Base-by-base conservation (phyloP, 2,888 invertebrate genomes). In the Mechanitis messenoides region DNA sequence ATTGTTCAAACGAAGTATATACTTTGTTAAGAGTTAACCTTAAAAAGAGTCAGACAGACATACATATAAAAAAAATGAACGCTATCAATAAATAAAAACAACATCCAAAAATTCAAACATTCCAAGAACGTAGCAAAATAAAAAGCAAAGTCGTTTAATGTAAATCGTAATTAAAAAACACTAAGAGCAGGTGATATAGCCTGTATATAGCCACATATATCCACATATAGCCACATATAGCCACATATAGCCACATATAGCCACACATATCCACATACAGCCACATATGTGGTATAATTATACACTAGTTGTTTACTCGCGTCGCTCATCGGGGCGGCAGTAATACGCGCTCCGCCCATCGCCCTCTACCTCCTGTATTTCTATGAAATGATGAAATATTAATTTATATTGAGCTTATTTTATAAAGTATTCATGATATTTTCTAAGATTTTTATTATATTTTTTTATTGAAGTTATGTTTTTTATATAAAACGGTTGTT, bases 261-360 rank as follows among this genome's bases (percentile, higher is more conserved):
- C 38, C 31, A 45, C 33, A 56, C 9, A 53, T 47, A 59, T 56
- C 58, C 59, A 56, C 64, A 67, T 58, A 65, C 63, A 68, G 55
- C 58, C 58, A 20, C 20, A 58, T 67, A 67, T 68, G 68, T 62
- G 60, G 67, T 71, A 73, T 75, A 73, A 76, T 74, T 74, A 73
- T 75, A 73, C 68, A 70, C 72, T 71, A 71, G 74, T 74, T 75
- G 75, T 76, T 75, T 76, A 73, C 70, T 63, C 67, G 66, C 69
- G 69, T 65, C 65, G 71, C 70, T 80, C 80, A 80, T 54, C 72
- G 82, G 87, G 85, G 82, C 83, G 85, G 81, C 72, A 82, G 78
- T 84, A 85, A 85, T 78, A 73, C 78, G 70, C 47, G 79, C 78
- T 73, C 82, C 75, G 76, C 72, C 74, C 74, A 60, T 60, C 31